Conservation (phyloP, 2,113 vertebrate species). For the Nibea albiflora region DNA sequence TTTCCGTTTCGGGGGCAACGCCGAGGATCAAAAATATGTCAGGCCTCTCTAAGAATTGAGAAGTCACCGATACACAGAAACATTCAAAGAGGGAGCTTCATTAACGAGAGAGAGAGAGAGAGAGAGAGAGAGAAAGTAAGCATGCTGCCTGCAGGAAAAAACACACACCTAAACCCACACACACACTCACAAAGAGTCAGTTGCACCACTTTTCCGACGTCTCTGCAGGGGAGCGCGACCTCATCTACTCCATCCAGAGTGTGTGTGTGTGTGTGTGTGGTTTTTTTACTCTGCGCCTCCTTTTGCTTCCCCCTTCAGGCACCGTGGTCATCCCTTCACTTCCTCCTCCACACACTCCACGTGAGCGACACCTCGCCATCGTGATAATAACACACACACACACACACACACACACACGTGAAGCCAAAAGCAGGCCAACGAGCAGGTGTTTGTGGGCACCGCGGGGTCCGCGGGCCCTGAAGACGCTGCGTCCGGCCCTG, state of each 20-base stretch:
- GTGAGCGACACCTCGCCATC: constrained; percentile 39
- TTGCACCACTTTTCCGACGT: constrained; percentile 72
- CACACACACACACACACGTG: neutral
- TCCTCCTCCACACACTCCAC: neutral
- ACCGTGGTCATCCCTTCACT: constrained; percentile 54
- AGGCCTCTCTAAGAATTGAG: constrained; percentile 81
- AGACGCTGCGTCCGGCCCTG: neutral
- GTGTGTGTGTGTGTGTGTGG: neutral
- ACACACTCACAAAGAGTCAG: constrained; percentile 51
- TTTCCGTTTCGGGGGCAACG: constrained; percentile 53
- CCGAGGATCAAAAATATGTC: constrained; percentile 45
- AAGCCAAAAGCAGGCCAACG: constrained; percentile 19
- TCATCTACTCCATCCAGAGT: neutral
- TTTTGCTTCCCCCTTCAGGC: neutral
- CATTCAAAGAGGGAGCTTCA: constrained; percentile 19
- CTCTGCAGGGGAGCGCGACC: constrained; percentile 24
- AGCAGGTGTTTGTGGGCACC: constrained; percentile 39
- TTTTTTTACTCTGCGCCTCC: constrained; percentile 10
- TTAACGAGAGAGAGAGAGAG: too few species aligned
- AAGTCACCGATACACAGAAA: constrained; percentile 62
- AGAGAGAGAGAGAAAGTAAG: neutral
- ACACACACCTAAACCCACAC: constrained; percentile 35
- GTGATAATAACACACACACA: constrained; percentile 6
- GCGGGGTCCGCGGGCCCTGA: neutral
- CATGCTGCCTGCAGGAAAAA: constrained; percentile 18